Percentiles rank a stretch among this genome's conserved stretches.
phyloP scores from a whole-genome alignment of 2,888 invertebrate genomes.

The Exephanes ischioxanthus region DNA sequence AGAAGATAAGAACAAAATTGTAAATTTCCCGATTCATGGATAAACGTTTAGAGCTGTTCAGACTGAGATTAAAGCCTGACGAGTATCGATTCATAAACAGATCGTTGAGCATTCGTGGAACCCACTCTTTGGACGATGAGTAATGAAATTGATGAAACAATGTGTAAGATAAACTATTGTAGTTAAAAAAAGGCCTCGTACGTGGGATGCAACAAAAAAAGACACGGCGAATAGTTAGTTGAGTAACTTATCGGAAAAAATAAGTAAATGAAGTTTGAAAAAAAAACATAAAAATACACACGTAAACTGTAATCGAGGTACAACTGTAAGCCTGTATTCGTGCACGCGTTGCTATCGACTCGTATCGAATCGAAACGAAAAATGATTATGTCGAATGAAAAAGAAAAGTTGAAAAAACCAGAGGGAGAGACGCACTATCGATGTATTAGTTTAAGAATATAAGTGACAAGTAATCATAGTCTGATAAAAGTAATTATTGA shows the following conservation, averaged over 20 bases:
- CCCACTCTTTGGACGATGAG: background rate
- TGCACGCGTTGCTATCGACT: conserved; percentile 57
- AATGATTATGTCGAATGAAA: conserved; percentile 5
- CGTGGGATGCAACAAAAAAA: conserved; percentile 23
- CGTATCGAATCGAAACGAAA: conserved; percentile 61
- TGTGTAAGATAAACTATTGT: conserved; percentile 43
- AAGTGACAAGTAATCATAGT: conserved; percentile 52
- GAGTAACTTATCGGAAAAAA: conserved; percentile 14
- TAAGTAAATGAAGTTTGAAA: background rate
- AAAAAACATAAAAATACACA: conserved; percentile 23
- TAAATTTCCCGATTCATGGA: conserved; percentile 35
- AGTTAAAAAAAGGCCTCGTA: conserved; percentile 56
- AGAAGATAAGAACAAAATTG: conserved; percentile 26
- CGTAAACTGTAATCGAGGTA: conserved; percentile 46
- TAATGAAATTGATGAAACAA: conserved; percentile 12
- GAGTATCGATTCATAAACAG: background rate
- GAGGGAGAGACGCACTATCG: conserved; percentile 60
- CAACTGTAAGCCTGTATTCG: conserved; percentile 50
- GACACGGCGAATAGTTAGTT: conserved; percentile 15
- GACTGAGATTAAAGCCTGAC: conserved; percentile 2
- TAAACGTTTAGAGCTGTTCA: background rate
- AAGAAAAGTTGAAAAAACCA: background rate
- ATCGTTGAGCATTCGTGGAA: conserved; percentile 17
- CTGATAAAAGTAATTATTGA: conserved; percentile 60
- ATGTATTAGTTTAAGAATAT: conserved; percentile 58